Conservation (phyloP, 2,113 vertebrate species). For the Eudyptes chrysolophus region DNA sequence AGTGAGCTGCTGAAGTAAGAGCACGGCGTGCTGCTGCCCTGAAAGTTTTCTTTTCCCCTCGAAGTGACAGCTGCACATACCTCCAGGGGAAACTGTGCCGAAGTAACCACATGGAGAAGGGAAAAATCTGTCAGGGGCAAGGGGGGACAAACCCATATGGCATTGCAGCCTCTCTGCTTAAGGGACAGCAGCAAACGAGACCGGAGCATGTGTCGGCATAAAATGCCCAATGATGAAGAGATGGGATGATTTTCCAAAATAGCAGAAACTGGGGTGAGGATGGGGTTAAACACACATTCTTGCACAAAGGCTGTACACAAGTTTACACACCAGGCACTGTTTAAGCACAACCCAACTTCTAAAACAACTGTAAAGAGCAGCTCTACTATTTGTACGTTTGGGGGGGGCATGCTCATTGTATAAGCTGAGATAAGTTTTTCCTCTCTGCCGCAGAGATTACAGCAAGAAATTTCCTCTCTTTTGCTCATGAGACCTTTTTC, state of each 20-base stretch:
- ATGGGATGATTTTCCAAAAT: background rate
- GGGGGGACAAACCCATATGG: background rate
- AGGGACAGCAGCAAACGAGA: background rate
- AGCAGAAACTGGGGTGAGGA: background rate
- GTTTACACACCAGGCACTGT: background rate
- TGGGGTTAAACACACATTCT: background rate
- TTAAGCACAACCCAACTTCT: background rate
- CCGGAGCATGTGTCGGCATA: background rate
- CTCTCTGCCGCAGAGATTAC: background rate
- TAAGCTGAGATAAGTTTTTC: background rate
- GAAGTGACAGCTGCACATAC: background rate
- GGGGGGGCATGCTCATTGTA: background rate
- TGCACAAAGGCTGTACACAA: background rate
- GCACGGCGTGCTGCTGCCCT: rapidly evolving
- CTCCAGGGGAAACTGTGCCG: background rate
- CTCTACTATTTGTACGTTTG: background rate
- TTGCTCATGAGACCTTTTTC: background rate
- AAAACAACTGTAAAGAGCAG: background rate
- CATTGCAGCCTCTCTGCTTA: background rate
- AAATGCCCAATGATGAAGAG: background rate
- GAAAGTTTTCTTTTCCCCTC: background rate
- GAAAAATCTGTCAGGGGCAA: background rate
- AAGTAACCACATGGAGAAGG: background rate
- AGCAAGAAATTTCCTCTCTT: background rate
- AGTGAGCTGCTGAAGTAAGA: background rate